Base-by-base conservation (phyloP, 2,797 vertebrate genomes). In the Pelodytes ibericus region DNA sequence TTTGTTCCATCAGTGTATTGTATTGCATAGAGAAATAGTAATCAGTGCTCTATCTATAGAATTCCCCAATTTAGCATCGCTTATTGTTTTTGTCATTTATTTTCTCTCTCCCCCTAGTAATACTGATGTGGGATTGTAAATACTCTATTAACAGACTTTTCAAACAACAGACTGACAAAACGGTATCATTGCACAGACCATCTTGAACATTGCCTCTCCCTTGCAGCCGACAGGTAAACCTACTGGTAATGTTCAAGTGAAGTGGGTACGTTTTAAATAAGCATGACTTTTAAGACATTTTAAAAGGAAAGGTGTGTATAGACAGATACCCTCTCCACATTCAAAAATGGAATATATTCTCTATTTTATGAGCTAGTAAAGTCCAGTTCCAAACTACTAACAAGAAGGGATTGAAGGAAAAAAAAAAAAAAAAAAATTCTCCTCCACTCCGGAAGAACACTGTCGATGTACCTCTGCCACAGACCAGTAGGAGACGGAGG, bases 401-500 rank as follows among this genome's bases (percentile, higher is more conserved):
- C 22, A 53, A 22, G 5, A 53, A 53, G 49, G 41, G 41, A 44
- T 44, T 16, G 7, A 44, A 16, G 7, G 1, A 44, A 16, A 44
- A 36, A 36, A 13, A 36, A 36, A 5, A 44, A 44, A 10, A 44
- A 44, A 44, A 44, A 9, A 44, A 44, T n/a, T n/a, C n/a, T 36
- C 30, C 59, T 62, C 44, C 20, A 18, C 61, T 41, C n/a, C 5
- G 58, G 74, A 70, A 71, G 68, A 47, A 71, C 53, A 64, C 69
- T 59, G 64, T 65, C 68, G 61, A 71, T 71, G 68, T 69, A 77
- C 75, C 75, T 77, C 68, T 15, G 51, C 61, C 75, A 47, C 61
- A 71, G 68, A 71, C 56, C 68, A 71, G 44, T 56, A 57, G 64
- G 68, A 77, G 68, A 71, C 75, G 27, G 67, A 77, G 75, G 75